Percentiles rank a stretch among this genome's conserved stretches.
Conservation (phyloP, 1,140 invertebrate genomes). For the Pogonognathellus flavescens region DNA sequence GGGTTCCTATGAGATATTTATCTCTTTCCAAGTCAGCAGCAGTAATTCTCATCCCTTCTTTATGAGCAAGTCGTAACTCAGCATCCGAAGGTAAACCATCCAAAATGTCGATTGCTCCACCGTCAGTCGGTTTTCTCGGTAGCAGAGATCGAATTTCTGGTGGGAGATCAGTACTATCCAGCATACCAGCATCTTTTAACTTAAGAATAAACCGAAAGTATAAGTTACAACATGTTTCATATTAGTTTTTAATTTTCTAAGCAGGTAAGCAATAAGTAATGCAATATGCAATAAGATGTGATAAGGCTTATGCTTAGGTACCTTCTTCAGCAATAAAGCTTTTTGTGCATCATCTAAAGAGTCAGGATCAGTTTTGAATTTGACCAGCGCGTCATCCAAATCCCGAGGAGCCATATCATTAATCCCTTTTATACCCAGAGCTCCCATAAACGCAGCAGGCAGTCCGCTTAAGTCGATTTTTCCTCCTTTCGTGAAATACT, state of each 20-base stretch:
- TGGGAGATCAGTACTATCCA: conserved; percentile 51
- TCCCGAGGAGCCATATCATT: conserved; percentile 55
- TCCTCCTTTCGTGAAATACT: conserved; percentile 50
- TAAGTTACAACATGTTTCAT: background rate
- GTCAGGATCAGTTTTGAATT: conserved; percentile 61
- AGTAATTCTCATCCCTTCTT: conserved; percentile 54
- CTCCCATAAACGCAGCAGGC: conserved; percentile 62
- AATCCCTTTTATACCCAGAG: conserved; percentile 60
- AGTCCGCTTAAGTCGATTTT: conserved; percentile 24
- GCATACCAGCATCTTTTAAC: conserved; percentile 55
- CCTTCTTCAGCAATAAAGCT: conserved; percentile 61
- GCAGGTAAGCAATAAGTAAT: background rate
- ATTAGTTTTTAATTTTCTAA: background rate
- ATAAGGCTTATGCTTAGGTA: no score
- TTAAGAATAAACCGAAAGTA: background rate
- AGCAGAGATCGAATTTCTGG: conserved; percentile 57
- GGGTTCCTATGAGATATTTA: conserved; percentile 59
- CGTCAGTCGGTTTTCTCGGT: conserved; percentile 51
- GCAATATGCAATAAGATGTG: no score
- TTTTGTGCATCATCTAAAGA: conserved; percentile 64
- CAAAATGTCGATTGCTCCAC: conserved; percentile 34
- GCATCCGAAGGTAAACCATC: conserved; percentile 63
- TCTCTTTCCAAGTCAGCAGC: conserved; percentile 55
- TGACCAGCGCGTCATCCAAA: conserved; percentile 48
- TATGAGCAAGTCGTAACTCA: conserved; percentile 59